Evolutionary conservation across 2,888 invertebrate species (phyloP), one percentile per base, ranked within the genome.

Genomic region (Platycnemis pennipes): DNA sequence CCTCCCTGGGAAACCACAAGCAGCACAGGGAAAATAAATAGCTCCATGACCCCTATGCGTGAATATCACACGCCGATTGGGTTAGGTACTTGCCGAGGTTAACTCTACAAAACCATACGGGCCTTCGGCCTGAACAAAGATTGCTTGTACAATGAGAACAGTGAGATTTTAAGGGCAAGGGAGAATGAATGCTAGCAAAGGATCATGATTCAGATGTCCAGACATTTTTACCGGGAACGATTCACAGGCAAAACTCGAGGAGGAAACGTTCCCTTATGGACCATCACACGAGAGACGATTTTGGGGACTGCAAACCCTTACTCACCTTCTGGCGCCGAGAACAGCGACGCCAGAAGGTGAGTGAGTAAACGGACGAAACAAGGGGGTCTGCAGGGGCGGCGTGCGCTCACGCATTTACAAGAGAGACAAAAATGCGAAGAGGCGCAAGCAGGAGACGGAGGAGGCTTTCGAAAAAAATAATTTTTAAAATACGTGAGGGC

Each of bases 291-390:
- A 63, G 77, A 31, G 31, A 37, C 37, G 16, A 77, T 37, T 37
- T n/a, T 11, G 37, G n/a, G 37, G 77, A 77, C 77, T 37, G 77
- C 77, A 77, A n/a, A n/a, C n/a, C n/a, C n/a, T n/a, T n/a, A n/a
- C n/a, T n/a, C n/a, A n/a, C n/a, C n/a, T n/a, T n/a, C 13, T 37
- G 77, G 77, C 77, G 77, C 77, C 63, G 7, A 37, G 31, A 16
- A 37, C 37, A 77, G 77, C 77, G 77, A 37, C 77, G 77, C 77
- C 77, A 26, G 37, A 77, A 77, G 77, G 31, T 37, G 77, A 77
- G 63, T 63, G 49, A 49, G 49, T 19, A 77, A 77, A 77, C 77
- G 77, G 77, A 77, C 37, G 31, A 77, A 77, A 77, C 37, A 77
- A 77, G 26, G 26, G 63, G 63, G 37, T 37, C 31, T 11, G 37